Percentiles rank a stretch among this genome's conserved stretches.
Evolutionary conservation across 2,888 invertebrate genomes (phyloP).

Genomic region (Ochropleura plecta): DNA sequence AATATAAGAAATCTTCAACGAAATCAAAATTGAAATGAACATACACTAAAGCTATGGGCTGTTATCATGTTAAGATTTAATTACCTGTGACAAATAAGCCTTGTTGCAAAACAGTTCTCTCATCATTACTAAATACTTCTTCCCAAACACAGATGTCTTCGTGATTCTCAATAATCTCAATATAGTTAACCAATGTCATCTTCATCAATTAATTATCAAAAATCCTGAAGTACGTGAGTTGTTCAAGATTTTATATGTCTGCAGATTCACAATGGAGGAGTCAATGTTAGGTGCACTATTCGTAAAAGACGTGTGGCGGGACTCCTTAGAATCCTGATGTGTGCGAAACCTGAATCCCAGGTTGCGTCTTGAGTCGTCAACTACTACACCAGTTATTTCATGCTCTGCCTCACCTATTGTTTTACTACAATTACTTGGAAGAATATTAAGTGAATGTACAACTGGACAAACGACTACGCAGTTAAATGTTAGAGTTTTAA

Average conservation of each 20-base stretch:
- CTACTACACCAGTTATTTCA: conserved; percentile 72
- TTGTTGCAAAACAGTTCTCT: conserved; percentile 67
- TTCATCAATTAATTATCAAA: not conserved
- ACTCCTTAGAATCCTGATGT: conserved; percentile 33
- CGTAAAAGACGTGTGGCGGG: conserved; percentile 48
- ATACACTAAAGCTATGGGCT: no score
- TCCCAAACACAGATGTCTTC: conserved; percentile 72
- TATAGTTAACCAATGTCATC: conserved; percentile 42
- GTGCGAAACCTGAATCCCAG: conserved; percentile 68
- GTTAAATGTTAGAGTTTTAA: conserved; percentile 12
- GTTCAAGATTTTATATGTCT: not conserved
- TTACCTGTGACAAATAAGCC: conserved; percentile 76
- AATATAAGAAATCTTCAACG: not conserved
- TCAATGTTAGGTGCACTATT: conserved; percentile 30
- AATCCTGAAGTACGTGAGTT: not conserved
- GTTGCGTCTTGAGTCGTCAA: conserved; percentile 68
- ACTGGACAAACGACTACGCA: conserved; percentile 18
- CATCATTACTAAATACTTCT: conserved; percentile 72
- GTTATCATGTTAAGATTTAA: not conserved
- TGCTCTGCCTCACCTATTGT: conserved; percentile 76
- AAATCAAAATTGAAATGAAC: not conserved
- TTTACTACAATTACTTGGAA: conserved; percentile 32
- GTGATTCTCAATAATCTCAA: conserved; percentile 26
- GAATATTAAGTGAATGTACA: conserved; percentile 33
- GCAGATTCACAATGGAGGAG: not conserved